A percentile compares a stretch with the other conserved stretches of the same genome.
Conservation (phyloP, 2,888 invertebrate genomes). For the Chymomyza caudatula region DNA sequence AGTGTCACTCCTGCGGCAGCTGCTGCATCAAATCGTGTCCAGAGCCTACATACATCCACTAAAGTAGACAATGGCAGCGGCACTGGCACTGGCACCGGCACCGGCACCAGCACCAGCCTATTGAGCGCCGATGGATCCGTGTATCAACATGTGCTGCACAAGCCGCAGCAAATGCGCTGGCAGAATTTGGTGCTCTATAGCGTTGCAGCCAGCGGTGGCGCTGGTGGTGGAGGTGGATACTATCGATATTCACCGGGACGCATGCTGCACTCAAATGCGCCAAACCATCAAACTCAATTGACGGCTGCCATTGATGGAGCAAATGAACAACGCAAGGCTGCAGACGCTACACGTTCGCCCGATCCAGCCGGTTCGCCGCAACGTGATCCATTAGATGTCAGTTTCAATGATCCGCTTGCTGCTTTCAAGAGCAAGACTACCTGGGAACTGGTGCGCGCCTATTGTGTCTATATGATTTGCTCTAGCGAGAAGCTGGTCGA, state of each 20-base stretch:
- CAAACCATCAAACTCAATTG: conserved; percentile 35
- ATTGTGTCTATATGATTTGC: conserved; percentile 94
- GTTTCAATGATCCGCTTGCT: conserved; percentile 92
- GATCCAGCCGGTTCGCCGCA: conserved; percentile 60
- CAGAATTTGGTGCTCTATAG: conserved; percentile 10
- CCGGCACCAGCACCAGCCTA: conserved; percentile 19
- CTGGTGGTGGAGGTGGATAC: not conserved
- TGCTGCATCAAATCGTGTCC: not conserved
- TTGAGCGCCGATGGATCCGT: conserved; percentile 15
- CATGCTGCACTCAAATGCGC: conserved; percentile 45
- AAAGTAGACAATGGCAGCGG: conserved; percentile 20
- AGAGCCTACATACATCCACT: not conserved
- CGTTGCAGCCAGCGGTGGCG: conserved; percentile 5
- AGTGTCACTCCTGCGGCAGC: not conserved
- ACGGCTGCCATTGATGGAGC: conserved; percentile 16
- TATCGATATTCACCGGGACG: conserved; percentile 10
- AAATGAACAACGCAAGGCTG: not conserved
- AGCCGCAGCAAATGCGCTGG: conserved; percentile 17
- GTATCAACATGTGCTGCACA: conserved; percentile 20
- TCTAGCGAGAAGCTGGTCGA: conserved; percentile 92
- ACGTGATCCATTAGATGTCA: conserved; percentile 87
- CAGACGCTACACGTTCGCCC: conserved; percentile 25
- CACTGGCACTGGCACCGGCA: conserved; percentile 23
- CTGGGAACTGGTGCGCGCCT: conserved; percentile 92
- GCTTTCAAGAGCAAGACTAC: conserved; percentile 98